A percentile compares a stretch with the other conserved stretches of the same genome.
Conservation (phyloP, 2,797 vertebrate species). For the Tamandua tetradactyla region DNA sequence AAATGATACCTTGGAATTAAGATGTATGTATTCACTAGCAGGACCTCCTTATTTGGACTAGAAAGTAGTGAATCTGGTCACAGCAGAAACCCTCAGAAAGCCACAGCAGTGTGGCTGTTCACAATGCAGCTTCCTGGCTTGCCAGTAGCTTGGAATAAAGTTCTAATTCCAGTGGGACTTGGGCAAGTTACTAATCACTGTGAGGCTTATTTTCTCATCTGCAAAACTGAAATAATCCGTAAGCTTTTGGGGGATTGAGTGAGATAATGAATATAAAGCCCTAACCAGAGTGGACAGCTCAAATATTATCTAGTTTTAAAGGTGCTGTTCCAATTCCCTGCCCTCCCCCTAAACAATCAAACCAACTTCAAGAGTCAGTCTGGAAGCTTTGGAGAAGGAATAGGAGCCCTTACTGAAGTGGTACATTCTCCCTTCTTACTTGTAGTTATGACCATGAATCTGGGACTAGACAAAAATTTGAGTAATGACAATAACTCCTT, state of each 20-base stretch:
- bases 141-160: background rate
- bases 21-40: background rate
- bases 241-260: background rate
- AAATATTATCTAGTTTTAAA: background rate
- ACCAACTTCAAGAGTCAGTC: background rate
- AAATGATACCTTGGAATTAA: background rate
- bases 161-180: background rate
- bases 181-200: background rate
- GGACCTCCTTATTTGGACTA: background rate
- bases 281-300: background rate
- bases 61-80: background rate
- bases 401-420: background rate
- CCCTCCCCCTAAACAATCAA: background rate
- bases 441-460: background rate
- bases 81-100: background rate
- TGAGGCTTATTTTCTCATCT: background rate
- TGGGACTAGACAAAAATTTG: background rate
- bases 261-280: background rate
- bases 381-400: background rate
- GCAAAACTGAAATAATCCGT: background rate
- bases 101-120: background rate
- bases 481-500: background rate
- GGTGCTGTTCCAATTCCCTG: background rate
- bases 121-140: background rate
- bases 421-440: background rate